phyloP scores from a whole-genome alignment of 2,888 invertebrate species.

The Troglohyphantes excavatus region DNA sequence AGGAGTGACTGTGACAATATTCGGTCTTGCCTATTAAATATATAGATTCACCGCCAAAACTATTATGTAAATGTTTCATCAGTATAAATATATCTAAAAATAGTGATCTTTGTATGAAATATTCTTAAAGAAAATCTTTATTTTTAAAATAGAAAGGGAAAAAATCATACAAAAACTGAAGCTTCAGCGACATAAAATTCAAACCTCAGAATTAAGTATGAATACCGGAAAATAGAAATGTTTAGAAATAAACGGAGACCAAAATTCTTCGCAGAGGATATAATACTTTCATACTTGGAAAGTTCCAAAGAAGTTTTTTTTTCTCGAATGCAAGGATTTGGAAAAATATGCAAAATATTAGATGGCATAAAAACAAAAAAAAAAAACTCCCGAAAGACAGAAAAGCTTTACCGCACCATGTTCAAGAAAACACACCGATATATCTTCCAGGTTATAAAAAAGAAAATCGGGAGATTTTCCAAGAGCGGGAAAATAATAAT shows the following conservation, averaged over 20 bases:
- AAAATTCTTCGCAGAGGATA: not conserved
- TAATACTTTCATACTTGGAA: not conserved
- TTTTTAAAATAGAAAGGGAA: too few relatives aligned
- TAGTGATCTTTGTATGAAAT: too few relatives aligned
- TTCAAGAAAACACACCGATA: not conserved
- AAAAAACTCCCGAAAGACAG: not conserved
- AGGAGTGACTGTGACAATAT: too few relatives aligned
- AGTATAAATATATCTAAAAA: too few relatives aligned
- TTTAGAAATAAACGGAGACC: too few relatives aligned
- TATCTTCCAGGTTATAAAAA: not conserved
- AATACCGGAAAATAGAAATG: not conserved
- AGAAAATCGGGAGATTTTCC: constrained; percentile 1
- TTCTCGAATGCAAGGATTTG: not conserved
- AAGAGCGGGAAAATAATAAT: not conserved
- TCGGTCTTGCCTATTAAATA: too few relatives aligned
- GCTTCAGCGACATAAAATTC: too few relatives aligned
- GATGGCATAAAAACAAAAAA: not conserved
- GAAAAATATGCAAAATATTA: not conserved
- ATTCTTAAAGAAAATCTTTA: too few relatives aligned
- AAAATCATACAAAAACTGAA: too few relatives aligned
- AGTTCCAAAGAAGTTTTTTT: not conserved
- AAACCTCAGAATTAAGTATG: not conserved
- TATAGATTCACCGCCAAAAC: too few relatives aligned
- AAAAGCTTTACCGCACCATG: not conserved
- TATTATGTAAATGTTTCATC: too few relatives aligned